phyloP scores from a whole-genome alignment of 1,140 invertebrate genomes.

The Drosophila parvula region DNA sequence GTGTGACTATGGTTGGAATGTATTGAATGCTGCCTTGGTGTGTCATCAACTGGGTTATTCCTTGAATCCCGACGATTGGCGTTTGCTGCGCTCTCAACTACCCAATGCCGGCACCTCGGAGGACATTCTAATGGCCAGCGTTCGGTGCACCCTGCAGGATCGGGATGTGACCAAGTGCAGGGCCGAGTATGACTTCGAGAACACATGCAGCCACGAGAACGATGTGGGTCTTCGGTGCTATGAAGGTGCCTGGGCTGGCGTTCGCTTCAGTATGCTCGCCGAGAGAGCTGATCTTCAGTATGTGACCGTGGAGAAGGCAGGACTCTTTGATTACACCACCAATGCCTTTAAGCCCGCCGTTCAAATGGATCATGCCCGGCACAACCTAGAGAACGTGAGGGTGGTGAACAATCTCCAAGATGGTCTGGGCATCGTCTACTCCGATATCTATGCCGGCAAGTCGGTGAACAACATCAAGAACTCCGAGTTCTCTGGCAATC shows the following conservation, averaged over 20 bases:
- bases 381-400: constrained; percentile 93
- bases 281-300: constrained; percentile 94
- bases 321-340: constrained; percentile 96
- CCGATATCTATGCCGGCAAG: constrained; percentile 94
- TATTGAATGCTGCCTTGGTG: constrained; percentile 95
- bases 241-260: constrained; percentile 95
- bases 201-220: constrained; percentile 94
- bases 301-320: constrained; percentile 95
- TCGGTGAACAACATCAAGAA: constrained; percentile 93
- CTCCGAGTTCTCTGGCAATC: constrained; percentile 94
- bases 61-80: constrained; percentile 96
- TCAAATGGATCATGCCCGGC: constrained; percentile 97
- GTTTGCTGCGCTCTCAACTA: constrained; percentile 91
- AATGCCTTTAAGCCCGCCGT: constrained; percentile 96
- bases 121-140: constrained; percentile 92
- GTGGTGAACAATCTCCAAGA: constrained; percentile 93
- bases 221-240: constrained; percentile 96
- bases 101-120: constrained; percentile 91
- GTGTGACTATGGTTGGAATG: constrained; percentile 98
- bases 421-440: constrained; percentile 94
- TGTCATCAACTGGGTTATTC: constrained; percentile 98
- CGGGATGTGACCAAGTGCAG: constrained; percentile 95
- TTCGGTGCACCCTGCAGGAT: constrained; percentile 95
- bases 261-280: constrained; percentile 94
- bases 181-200: constrained; percentile 93